Base-by-base conservation (phyloP, 2,888 invertebrate species). In the Azorinus chamasolen region DNA sequence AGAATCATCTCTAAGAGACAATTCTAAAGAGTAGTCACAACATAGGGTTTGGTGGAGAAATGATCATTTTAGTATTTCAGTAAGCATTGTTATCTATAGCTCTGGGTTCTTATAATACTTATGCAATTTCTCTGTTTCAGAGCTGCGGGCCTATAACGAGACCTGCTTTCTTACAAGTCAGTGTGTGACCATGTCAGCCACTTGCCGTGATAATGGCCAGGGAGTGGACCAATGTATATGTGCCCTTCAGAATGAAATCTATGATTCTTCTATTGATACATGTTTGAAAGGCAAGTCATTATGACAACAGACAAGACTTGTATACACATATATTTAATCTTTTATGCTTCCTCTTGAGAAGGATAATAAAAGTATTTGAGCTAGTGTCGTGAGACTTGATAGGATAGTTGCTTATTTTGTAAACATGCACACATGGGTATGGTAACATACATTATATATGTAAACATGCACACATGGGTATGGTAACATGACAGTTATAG, bases 201-300 rank as follows among this genome's bases (percentile, higher is more conserved):
- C 71, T 3, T 79, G 79, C 43, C 32, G 68, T 37, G 70, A 74
- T 43, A 66, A 79, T 39, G 66, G 71, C 16, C 43, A 41, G 14
- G 79, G 74, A 1, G 50, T 39, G 0, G 55, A 59, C 3, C 32
- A 54, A 45, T 79, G 79, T 59, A 41, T 64, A 6, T 79, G 75
- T 37, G 48, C 46, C 8, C 25, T 51, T 0, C 45, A 51, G 1
- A 68, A 68, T 22, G 48, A 65, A 39, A 16, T 53, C 14, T 79
- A 75, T 55, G 74, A 72, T 20, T 12, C 50, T 4, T 20, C 27
- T 20, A 50, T 50, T 18, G 79, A 79, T 43, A 24, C 45, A n/a
- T 79, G 79, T 24, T 50, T 79, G 8, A 24, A 59, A 37, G 77
- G 77, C 72, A 51, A 53, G 54, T 16, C 6, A 53, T 53, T 53